phyloP scores from a whole-genome alignment of 2,888 invertebrate genomes.

The Abrostola triplasia region DNA sequence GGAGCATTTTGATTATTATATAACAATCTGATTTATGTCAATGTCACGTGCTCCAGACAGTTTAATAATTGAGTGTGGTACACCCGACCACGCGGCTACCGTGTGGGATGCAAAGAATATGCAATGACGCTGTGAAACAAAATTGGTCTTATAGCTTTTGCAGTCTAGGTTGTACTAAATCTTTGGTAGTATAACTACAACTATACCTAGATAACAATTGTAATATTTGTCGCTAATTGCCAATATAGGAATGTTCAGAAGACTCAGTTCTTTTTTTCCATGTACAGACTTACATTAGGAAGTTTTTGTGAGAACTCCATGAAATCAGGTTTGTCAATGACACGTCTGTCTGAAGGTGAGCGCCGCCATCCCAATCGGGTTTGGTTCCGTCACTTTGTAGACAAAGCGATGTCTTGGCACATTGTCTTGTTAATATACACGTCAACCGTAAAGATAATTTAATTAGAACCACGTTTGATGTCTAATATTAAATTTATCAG shows the following conservation, averaged over 20 bases:
- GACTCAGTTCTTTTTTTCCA: neutral
- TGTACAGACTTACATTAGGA: conserved; percentile 11
- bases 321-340: conserved; percentile 42
- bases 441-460: neutral
- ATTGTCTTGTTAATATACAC: neutral
- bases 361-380: conserved; percentile 3
- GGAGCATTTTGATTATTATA: conserved; percentile 50
- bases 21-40: conserved; percentile 54
- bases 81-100: conserved; percentile 21
- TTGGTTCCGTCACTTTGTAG: conserved; percentile 16
- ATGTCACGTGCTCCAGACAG: conserved; percentile 46
- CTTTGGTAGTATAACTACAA: too few species aligned
- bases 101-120: conserved; percentile 30
- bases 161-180: too few species aligned
- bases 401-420: conserved; percentile 14
- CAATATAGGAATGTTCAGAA: too few species aligned
- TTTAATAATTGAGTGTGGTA: conserved; percentile 46
- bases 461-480: neutral
- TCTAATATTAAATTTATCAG: neutral
- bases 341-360: conserved; percentile 42
- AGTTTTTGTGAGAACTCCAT: conserved; percentile 24
- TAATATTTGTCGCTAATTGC: neutral
- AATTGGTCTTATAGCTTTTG: neutral
- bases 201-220: neutral
- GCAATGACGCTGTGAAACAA: conserved; percentile 19